Evolutionary conservation across 2,888 invertebrate species (phyloP).

Genomic region (Malachius bipustulatus): DNA sequence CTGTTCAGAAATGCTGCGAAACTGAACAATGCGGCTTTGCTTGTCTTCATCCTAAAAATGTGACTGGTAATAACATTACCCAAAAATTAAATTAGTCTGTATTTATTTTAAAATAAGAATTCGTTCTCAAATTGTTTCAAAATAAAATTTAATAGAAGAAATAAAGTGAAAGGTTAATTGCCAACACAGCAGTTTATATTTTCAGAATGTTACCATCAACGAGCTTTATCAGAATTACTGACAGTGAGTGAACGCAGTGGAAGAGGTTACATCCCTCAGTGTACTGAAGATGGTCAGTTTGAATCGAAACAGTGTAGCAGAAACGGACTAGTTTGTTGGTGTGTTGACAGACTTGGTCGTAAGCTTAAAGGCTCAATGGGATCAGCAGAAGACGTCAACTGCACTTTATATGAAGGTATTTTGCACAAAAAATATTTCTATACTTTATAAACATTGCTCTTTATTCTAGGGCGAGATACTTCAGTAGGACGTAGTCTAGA

Average conservation of each 20-base stretch:
- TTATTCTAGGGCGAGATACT: constrained; percentile 26
- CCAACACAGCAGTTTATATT: too few species aligned
- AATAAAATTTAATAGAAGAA: too few species aligned
- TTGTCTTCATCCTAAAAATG: constrained; percentile 62
- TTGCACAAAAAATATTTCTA: too few species aligned
- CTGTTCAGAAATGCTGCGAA: constrained; percentile 70
- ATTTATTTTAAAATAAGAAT: too few species aligned
- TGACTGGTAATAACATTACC: constrained; percentile 47
- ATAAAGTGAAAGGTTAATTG: too few species aligned
- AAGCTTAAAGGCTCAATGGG: constrained; percentile 73
- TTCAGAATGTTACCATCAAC: constrained; percentile 61
- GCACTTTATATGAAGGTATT: constrained; percentile 39
- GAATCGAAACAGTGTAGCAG: constrained; percentile 67
- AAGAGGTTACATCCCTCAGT: constrained; percentile 75
- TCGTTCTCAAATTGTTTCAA: too few species aligned
- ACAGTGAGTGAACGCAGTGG: constrained; percentile 69
- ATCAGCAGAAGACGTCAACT: constrained; percentile 55
- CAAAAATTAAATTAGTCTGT: too few species aligned
- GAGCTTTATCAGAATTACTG: constrained; percentile 62
- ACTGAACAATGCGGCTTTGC: constrained; percentile 61
- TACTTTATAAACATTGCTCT: too few species aligned
- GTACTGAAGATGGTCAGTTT: constrained; percentile 60
- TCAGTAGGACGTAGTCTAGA: constrained; percentile 30
- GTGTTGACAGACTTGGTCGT: constrained; percentile 66
- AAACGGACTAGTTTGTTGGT: constrained; percentile 81